A percentile compares a stretch with the other conserved stretches of the same genome.
Evolutionary conservation across 2,113 vertebrate species (phyloP).

Genomic region (Loxodonta africana): DNA sequence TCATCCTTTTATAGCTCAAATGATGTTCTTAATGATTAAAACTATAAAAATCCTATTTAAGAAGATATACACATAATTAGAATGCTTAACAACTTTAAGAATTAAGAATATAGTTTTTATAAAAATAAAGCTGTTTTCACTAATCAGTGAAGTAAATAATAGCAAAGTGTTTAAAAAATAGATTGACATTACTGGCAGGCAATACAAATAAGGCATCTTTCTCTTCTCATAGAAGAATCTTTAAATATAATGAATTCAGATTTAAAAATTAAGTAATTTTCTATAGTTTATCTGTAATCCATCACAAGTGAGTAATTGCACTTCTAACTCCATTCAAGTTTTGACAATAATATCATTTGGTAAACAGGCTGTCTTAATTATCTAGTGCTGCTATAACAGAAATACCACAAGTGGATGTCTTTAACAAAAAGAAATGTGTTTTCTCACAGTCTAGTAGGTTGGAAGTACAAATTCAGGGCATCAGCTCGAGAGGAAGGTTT

Average conservation of each 20-base stretch:
- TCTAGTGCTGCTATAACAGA: no score
- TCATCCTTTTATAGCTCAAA: background rate
- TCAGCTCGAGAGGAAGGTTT: no score
- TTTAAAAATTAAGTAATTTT: background rate
- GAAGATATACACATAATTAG: background rate
- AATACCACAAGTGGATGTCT: no score
- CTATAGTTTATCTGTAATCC: background rate
- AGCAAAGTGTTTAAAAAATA: background rate
- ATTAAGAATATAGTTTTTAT: background rate
- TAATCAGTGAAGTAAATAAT: background rate
- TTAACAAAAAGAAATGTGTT: no score
- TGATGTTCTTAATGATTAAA: background rate
- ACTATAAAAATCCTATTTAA: background rate
- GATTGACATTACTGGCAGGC: background rate
- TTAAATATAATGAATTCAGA: background rate
- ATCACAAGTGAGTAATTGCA: background rate
- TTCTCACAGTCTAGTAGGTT: no score
- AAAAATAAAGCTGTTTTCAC: background rate
- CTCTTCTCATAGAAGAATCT: slow-evolving; percentile 7
- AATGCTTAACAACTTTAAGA: background rate
- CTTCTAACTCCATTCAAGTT: slow-evolving; percentile 39
- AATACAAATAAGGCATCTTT: background rate
- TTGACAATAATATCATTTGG: slow-evolving; percentile 58
- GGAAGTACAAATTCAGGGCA: no score
- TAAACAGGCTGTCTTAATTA: background rate